A percentile compares a stretch with the other conserved stretches of the same genome.
Evolutionary conservation across 2,113 vertebrate species (phyloP).

Genomic region (Marmota monax): DNA sequence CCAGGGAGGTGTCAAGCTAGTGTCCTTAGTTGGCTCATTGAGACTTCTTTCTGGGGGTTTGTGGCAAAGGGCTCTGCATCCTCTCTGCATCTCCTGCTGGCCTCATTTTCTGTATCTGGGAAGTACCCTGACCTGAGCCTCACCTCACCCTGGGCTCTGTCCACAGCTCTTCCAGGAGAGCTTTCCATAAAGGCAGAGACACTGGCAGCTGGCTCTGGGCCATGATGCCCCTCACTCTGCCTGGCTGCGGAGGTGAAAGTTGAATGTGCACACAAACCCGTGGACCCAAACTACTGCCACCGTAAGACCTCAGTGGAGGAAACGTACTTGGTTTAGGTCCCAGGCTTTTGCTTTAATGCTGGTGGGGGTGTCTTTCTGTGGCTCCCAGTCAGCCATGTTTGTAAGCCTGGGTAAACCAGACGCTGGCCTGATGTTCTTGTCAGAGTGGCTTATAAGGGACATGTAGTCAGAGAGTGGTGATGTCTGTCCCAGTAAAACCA

Average conservation of each 20-base stretch:
- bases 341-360: not conserved
- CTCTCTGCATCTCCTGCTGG: not conserved
- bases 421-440: not conserved
- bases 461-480: not conserved
- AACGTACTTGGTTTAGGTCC: not conserved
- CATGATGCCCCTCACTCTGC: not conserved
- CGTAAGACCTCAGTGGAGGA: not conserved
- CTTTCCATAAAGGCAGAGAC: not conserved
- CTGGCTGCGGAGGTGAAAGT: not conserved
- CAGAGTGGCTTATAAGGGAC: slow-evolving; percentile 39
- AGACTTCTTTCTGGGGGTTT: rapidly evolving
- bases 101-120: not conserved
- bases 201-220: not conserved
- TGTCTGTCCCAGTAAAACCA: slow-evolving; percentile 17
- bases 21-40: not conserved
- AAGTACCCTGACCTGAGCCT: not conserved
- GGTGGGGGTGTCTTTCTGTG: not conserved
- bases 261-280: not conserved
- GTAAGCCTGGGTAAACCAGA: not conserved
- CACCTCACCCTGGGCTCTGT: not conserved
- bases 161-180: not conserved
- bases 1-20: not conserved
- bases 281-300: not conserved
- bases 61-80: not conserved
- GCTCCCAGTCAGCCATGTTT: not conserved